Conservation (phyloP, 2,888 invertebrate genomes). For the Tipula vernalis region DNA sequence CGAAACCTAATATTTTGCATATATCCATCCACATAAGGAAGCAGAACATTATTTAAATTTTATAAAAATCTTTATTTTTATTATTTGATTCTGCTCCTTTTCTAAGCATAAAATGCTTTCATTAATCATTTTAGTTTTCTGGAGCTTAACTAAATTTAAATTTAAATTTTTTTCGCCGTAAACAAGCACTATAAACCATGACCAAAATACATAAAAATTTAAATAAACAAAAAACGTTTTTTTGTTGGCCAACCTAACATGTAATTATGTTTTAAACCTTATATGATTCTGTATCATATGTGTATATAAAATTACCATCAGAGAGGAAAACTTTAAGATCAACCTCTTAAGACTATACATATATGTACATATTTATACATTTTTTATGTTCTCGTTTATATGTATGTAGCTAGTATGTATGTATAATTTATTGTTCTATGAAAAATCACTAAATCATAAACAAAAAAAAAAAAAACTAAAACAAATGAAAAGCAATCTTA, state of each 20-base stretch:
- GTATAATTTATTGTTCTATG: not conserved
- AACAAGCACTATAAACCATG: not conserved
- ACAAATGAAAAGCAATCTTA: not conserved
- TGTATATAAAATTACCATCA: not conserved
- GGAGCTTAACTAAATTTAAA: not conserved
- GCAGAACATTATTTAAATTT: not conserved
- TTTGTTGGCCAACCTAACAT: not conserved
- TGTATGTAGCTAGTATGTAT: not conserved
- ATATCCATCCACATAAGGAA: not conserved
- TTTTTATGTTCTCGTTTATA: not conserved
- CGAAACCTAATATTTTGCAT: too few relatives aligned
- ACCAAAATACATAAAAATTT: not conserved
- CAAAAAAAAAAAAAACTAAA: not conserved
- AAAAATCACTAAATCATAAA: not conserved
- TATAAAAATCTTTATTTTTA: not conserved
- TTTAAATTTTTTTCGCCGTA: not conserved
- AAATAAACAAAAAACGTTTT: not conserved
- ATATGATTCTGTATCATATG: not conserved
- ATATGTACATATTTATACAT: too few relatives aligned
- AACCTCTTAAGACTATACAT: not conserved
- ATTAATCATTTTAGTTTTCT: not conserved
- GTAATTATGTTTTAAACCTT: not conserved
- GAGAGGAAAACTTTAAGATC: not conserved
- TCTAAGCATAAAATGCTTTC: not conserved
- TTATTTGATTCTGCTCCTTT: not conserved